phyloP scores from a whole-genome alignment of 2,888 invertebrate species.

The Trissolcus brochymenae region DNA sequence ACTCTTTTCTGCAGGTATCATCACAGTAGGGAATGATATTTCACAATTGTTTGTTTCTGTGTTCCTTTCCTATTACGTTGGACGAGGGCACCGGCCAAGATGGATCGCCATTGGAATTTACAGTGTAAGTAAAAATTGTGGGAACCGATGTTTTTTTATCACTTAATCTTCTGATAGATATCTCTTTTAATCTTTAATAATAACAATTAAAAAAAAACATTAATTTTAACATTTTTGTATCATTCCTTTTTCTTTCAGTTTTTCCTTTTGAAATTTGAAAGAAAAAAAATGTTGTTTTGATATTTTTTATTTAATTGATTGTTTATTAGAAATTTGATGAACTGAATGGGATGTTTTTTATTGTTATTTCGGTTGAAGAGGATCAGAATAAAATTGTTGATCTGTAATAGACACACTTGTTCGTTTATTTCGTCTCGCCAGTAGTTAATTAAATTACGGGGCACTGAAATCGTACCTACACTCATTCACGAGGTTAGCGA shows the following conservation, averaged over 20 bases:
- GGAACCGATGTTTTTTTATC: too few species aligned
- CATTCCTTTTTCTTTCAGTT: too few species aligned
- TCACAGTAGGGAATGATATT: conserved; percentile 85
- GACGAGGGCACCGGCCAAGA: conserved; percentile 83
- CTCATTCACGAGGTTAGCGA: conserved; percentile 66
- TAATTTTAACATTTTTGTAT: too few species aligned
- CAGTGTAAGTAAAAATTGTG: conserved; percentile 66
- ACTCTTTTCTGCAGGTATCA: conserved; percentile 78
- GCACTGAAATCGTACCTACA: conserved; percentile 69
- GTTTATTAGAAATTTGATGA: neutral
- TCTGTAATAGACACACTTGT: conserved; percentile 49
- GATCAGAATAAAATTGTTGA: conserved; percentile 47
- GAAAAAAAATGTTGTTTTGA: too few species aligned
- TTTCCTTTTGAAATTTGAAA: too few species aligned
- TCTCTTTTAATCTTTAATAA: too few species aligned
- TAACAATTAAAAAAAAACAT: too few species aligned
- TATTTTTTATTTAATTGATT: neutral
- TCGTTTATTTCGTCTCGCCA: conserved; percentile 52
- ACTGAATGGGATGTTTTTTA: conserved; percentile 4
- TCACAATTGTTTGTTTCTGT: conserved; percentile 83
- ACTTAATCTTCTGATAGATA: too few species aligned
- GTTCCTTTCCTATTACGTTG: conserved; percentile 83
- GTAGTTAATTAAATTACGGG: conserved; percentile 71
- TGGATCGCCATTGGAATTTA: conserved; percentile 83
- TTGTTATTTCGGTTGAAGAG: neutral